These are phyloP conservation scores for Tragelaphus imberbis DNA, from an alignment of 2,113 vertebrate genomes.

Conservation along the genomic window DNA sequence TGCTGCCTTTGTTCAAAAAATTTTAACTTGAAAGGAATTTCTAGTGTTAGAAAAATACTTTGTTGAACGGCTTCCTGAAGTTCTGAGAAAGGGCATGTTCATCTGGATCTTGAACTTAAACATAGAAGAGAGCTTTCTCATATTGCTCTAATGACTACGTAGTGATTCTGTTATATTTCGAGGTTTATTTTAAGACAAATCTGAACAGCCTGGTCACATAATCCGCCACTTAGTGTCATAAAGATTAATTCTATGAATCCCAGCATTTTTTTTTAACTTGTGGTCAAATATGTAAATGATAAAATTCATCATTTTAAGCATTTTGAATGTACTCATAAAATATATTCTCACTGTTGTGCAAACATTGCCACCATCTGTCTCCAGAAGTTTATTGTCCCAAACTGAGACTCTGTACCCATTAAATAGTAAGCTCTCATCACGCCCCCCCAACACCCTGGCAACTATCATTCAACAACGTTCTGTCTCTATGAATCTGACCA, in stretches of 20 bases:
- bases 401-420: neutral
- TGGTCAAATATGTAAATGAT: neutral
- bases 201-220: neutral
- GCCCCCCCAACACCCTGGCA: too few relatives aligned
- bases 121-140: neutral
- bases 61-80: neutral
- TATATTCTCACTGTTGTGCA: neutral
- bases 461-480: neutral
- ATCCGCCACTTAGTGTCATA: neutral
- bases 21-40: neutral
- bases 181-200: neutral
- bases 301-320: neutral
- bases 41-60: neutral
- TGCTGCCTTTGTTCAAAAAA: neutral
- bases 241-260: neutral
- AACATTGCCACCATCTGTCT: neutral
- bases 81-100: neutral
- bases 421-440: fast-evolving
- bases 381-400: neutral
- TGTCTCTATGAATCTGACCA: neutral
- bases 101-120: neutral
- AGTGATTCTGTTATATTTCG: neutral
- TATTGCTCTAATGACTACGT: neutral
- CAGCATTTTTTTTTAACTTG: neutral
- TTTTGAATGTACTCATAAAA: neutral